Evolutionary conservation across 2,797 vertebrate species (phyloP).

Genomic region (Artibeus lituratus): DNA sequence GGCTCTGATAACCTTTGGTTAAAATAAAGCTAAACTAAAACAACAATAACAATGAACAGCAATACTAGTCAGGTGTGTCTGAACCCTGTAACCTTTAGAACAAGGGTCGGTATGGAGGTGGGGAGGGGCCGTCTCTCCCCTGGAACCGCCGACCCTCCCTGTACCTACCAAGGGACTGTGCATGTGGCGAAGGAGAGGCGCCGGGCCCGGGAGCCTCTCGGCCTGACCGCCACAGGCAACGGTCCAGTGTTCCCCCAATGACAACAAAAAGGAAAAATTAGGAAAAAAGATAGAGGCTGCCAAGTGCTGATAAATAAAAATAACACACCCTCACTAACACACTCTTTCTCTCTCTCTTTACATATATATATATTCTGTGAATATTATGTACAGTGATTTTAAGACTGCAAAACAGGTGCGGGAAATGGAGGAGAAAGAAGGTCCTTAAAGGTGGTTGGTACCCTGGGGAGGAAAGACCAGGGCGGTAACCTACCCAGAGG

Average conservation of each 20-base stretch:
- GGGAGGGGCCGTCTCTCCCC: background rate
- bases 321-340: background rate
- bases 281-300: constrained; percentile 59
- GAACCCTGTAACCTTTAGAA: constrained; percentile 70
- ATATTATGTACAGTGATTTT: constrained; percentile 54
- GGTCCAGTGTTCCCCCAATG: background rate
- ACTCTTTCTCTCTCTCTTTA: background rate
- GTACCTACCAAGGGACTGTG: constrained; percentile 5
- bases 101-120: background rate
- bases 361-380: background rate
- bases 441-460: background rate
- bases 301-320: constrained; percentile 65
- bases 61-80: constrained; percentile 32
- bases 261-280: background rate
- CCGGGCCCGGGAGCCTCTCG: constrained; percentile 10
- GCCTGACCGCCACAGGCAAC: background rate
- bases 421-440: background rate
- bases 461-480: background rate
- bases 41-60: background rate
- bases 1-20: constrained; percentile 73
- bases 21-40: constrained; percentile 55
- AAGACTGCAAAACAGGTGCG: constrained; percentile 26
- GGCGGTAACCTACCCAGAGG: background rate
- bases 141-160: background rate
- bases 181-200: constrained; percentile 50